A percentile compares a stretch with the other conserved stretches of the same genome.
Evolutionary conservation across 2,888 invertebrate genomes (phyloP).

Genomic region (Mantis religiosa): DNA sequence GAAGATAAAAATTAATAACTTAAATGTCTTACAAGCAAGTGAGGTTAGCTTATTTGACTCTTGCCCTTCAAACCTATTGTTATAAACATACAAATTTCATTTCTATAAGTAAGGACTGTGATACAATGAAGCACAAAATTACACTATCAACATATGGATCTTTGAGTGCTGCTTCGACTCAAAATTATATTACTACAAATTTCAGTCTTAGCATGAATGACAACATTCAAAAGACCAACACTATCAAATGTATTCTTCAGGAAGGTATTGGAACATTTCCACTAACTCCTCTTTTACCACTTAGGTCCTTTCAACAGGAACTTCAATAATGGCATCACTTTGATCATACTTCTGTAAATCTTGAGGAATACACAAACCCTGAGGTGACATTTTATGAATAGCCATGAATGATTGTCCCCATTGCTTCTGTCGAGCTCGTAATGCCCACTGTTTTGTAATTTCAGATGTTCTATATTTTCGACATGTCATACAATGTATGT

Average conservation of each 20-base stretch:
- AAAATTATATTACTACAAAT: too few species aligned
- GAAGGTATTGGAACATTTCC: slow-evolving; percentile 21
- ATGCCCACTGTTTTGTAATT: slow-evolving; percentile 59
- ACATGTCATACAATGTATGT: slow-evolving; percentile 85
- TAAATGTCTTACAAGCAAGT: too few species aligned
- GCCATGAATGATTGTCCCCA: not conserved
- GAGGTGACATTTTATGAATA: not conserved
- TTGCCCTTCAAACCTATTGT: too few species aligned
- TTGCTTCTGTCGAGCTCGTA: not conserved
- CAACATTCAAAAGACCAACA: not conserved
- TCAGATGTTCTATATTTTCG: slow-evolving; percentile 61
- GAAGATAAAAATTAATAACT: too few species aligned
- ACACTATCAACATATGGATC: too few species aligned
- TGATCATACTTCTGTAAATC: slow-evolving; percentile 49
- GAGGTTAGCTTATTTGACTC: too few species aligned
- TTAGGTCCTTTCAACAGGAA: slow-evolving; percentile 3
- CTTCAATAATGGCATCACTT: not conserved
- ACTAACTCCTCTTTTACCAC: not conserved
- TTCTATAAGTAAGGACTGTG: too few species aligned
- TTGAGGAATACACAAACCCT: slow-evolving; percentile 57
- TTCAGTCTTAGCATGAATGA: too few species aligned
- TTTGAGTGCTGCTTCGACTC: too few species aligned
- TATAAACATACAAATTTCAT: too few species aligned
- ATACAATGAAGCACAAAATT: too few species aligned
- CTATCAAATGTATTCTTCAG: not conserved